A percentile compares a stretch with the other conserved stretches of the same genome.
Conservation (phyloP, 2,888 invertebrate genomes). For the Hyppa rectilinea region DNA sequence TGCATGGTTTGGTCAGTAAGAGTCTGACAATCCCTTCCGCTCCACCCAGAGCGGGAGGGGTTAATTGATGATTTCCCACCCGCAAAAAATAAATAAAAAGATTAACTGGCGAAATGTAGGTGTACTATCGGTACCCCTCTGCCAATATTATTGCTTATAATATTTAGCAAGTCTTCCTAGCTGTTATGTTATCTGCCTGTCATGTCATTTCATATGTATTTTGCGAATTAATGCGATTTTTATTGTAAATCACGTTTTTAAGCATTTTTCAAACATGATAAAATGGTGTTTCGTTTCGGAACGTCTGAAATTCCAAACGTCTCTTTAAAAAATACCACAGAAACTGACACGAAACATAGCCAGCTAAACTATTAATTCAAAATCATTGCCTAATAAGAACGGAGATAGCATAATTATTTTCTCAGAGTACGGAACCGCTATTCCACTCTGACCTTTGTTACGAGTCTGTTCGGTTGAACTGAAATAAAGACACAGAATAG, state of each 20-base stretch:
- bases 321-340: background rate
- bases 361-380: slow-evolving; percentile 37
- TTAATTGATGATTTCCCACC: too few species aligned
- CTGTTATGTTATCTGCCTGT: too few species aligned
- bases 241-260: too few species aligned
- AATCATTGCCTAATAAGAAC: slow-evolving; percentile 45
- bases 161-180: background rate
- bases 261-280: background rate
- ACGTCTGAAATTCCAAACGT: background rate
- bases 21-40: too few species aligned
- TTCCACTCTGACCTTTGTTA: slow-evolving; percentile 63
- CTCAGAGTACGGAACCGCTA: slow-evolving; percentile 47
- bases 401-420: slow-evolving; percentile 51
- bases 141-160: too few species aligned
- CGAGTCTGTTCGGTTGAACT: slow-evolving; percentile 49
- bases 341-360: background rate
- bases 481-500: slow-evolving; percentile 54
- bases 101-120: too few species aligned
- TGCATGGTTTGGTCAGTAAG: too few species aligned
- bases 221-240: background rate
- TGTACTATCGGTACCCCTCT: too few species aligned
- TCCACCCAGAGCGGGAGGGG: too few species aligned
- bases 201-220: too few species aligned
- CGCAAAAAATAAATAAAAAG: too few species aligned
- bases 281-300: too few species aligned